Conservation (phyloP, 2,797 vertebrate genomes). For the Anisognathus igniventris region DNA sequence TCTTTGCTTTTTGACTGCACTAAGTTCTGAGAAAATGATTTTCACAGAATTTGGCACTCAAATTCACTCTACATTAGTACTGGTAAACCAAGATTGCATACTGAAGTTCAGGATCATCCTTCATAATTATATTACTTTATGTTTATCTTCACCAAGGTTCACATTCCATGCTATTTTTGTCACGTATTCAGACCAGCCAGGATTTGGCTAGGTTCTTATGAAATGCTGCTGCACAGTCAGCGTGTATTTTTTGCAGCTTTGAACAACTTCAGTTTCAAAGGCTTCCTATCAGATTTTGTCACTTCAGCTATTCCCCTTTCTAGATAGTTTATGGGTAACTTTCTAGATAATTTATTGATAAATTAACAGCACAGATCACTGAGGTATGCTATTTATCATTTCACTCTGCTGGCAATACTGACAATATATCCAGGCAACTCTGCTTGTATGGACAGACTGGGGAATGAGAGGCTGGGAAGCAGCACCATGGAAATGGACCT, state of each 20-base stretch:
- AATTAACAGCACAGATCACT: not conserved
- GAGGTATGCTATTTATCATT: not conserved
- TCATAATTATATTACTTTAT: not conserved
- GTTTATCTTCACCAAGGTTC: not conserved
- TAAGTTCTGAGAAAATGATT: not conserved
- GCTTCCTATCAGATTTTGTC: not conserved
- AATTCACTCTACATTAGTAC: not conserved
- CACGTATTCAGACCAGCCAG: not conserved
- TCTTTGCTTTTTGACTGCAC: not conserved
- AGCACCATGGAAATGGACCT: rapidly evolving
- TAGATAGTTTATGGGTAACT: not conserved
- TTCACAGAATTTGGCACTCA: not conserved
- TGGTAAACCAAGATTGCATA: not conserved
- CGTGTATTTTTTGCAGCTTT: not conserved
- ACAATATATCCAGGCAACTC: not conserved
- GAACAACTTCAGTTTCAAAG: not conserved
- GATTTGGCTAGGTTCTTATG: not conserved
- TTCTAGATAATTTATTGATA: not conserved
- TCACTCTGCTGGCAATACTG: not conserved
- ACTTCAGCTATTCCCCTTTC: not conserved
- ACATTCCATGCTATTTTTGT: not conserved
- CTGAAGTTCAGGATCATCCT: not conserved
- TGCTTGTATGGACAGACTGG: rapidly evolving
- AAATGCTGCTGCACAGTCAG: not conserved
- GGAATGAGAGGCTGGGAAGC: not conserved